Evolutionary conservation across 64 coral and sea anemone species (phyloP), one percentile per base, ranked within the genome.

Genomic region (Dendronephthya gigantea): DNA sequence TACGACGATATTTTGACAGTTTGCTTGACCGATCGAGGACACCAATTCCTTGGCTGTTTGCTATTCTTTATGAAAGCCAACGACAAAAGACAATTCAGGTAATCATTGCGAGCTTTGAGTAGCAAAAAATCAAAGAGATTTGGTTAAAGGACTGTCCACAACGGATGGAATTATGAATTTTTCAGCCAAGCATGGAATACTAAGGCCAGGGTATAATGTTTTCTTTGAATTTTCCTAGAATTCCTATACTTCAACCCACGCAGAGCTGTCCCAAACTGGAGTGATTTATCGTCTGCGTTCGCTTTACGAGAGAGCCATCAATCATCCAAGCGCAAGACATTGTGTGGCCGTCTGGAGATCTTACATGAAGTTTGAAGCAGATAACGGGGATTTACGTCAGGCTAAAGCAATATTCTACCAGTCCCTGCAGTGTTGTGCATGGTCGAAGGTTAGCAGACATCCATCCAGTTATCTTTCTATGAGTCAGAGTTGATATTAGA

Each of bases 261-360:
- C 14, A 38, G 29, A 91, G 41, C 84, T 97, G 1, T 90, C 95
- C 17, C 40, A 50, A 2, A 93, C 90, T 17, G 95, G 95, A 30
- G 55, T 93, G 41, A 79, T 86, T 28, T 87, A 98, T 84, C 87
- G 95, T n/a, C 87, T 93, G 39, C 89, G 85, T 28, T 88, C 95
- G 62, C n/a, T 98, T 79, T 90, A 93, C 40, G 95, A 98, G 50
- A 93, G 92, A 81, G 92, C 92, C 28, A 56, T 86, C 12, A 16
- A 87, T 34, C 82, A 87, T 85, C 40, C 81, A 2, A 50, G 69
- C 30, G 74, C 49, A 27, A 90, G 90, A 56, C 92, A 93, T 40
- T 98, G 89, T 88, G 83, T 98, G 51, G 89, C 90, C 48, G 48
- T 98, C 16, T 98, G 95, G 95, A 98, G 92, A 76, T 93, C 93